A percentile compares a stretch with the other conserved stretches of the same genome.
Conservation (phyloP, 2,113 vertebrate genomes). For the Chloebia gouldiae region DNA sequence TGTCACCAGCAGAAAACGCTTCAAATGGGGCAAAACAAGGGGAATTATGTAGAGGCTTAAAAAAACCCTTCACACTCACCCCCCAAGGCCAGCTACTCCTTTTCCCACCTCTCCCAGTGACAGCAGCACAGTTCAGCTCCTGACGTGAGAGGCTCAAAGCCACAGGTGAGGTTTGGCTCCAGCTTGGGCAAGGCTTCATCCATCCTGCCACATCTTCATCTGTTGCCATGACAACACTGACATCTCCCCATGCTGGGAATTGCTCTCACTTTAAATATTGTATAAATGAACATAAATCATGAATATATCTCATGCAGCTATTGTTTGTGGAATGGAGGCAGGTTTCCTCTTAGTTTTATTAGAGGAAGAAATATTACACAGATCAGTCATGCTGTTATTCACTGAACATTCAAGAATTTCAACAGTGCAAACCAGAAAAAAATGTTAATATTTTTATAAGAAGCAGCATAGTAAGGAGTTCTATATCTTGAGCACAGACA, state of each 20-base stretch:
- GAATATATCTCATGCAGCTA: background rate
- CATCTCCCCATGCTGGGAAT: conserved; percentile 13
- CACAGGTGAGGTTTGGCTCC: background rate
- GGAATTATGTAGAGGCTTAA: background rate
- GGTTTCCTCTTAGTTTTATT: background rate
- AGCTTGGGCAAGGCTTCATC: background rate
- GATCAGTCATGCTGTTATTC: background rate
- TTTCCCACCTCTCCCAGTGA: fast-evolving
- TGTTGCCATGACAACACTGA: conserved; percentile 61
- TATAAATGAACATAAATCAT: conserved; percentile 64
- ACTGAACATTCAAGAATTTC: conserved; percentile 49
- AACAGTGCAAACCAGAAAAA: conserved; percentile 11
- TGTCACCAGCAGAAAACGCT: background rate
- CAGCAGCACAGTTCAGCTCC: background rate
- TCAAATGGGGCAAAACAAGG: background rate
- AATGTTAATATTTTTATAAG: background rate
- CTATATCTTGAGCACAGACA: background rate
- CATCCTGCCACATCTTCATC: conserved; percentile 7
- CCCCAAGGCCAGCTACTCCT: background rate
- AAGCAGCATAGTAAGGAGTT: background rate
- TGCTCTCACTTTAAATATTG: conserved; percentile 47
- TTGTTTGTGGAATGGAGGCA: conserved; percentile 6
- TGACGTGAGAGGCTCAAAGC: background rate
- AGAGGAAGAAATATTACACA: background rate
- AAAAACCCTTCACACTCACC: background rate